Conservation (phyloP, 2,113 vertebrate species). For the Vireo altiloquus region DNA sequence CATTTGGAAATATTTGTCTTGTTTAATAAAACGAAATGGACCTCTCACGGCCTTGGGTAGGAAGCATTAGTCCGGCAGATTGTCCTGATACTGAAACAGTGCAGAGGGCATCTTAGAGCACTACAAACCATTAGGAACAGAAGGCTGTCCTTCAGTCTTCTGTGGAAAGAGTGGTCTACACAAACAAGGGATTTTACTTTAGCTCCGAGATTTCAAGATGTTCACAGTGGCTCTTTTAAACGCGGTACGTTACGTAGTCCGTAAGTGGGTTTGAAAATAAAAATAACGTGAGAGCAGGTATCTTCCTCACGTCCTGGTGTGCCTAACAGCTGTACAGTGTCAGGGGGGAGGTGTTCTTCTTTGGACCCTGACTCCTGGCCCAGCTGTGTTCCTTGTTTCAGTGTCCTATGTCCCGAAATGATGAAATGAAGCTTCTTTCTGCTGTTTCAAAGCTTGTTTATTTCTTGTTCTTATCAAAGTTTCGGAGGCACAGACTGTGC, state of each 20-base stretch:
- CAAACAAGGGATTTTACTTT: neutral
- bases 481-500: too few relatives aligned
- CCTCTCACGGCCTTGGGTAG: neutral
- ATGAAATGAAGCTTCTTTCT: too few relatives aligned
- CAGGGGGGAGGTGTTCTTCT: too few relatives aligned
- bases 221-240: neutral
- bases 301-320: neutral
- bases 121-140: neutral
- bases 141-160: neutral
- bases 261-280: neutral
- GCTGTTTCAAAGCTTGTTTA: too few relatives aligned
- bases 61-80: neutral
- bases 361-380: too few relatives aligned
- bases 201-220: neutral
- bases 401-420: too few relatives aligned
- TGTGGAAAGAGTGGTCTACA: neutral
- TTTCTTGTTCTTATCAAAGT: too few relatives aligned
- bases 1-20: neutral
- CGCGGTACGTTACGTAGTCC: rapidly evolving
- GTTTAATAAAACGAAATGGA: neutral
- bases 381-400: too few relatives aligned
- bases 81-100: neutral
- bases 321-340: neutral
- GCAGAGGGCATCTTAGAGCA: neutral
- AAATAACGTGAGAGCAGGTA: rapidly evolving